Evolutionary conservation across 2,113 vertebrate genomes (phyloP), one percentile per base, ranked within the genome.

Genomic region (Pachyramphus minor): DNA sequence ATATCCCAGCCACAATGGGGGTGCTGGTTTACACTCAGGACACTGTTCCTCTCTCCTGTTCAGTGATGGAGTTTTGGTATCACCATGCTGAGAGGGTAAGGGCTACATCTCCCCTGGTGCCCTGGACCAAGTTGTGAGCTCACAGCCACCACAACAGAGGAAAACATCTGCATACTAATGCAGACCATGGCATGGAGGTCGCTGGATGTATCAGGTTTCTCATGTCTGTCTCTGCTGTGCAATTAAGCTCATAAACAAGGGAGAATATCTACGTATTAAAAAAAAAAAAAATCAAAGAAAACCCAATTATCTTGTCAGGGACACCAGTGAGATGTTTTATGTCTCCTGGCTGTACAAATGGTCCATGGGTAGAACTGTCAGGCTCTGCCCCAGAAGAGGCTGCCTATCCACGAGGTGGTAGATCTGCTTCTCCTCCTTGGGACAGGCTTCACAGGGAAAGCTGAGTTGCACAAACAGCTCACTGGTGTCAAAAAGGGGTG

Each of bases 281-380:
- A 88, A 75, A 37, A 63, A 37, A 63, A 68, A 24, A 93, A 88
- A 71, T 78, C 21, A 89, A 94, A 94, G 56, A 62, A 86, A 89
- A 71, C n/a, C 80, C 88, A 89, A 91, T 86, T 85, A 89, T 75
- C 80, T 88, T 88, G 71, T 86, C 93, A 89, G 80, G 72, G 72
- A 75, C 37, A 75, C 72, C 27, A 25, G 42, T 13, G 31, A 82
- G 27, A 18, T 71, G 37, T 33, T 89, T 82, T 83, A 47, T 39
- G 14, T 79, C 67, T 92, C 59, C 82, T 89, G 67, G 50, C 50
- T 58, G 30, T 69, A 60, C 20, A 63, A 45, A 31, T 33, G 20
- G 75, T n/a, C 19, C 20, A 10, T 20, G 62, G 37, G 47, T 25
- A 59, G 62, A 78, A 37, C 66, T 83, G 56, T 60, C 60, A 71